Evolutionary conservation across 2,797 vertebrate species (phyloP).

Genomic region (Synanceia verrucosa): DNA sequence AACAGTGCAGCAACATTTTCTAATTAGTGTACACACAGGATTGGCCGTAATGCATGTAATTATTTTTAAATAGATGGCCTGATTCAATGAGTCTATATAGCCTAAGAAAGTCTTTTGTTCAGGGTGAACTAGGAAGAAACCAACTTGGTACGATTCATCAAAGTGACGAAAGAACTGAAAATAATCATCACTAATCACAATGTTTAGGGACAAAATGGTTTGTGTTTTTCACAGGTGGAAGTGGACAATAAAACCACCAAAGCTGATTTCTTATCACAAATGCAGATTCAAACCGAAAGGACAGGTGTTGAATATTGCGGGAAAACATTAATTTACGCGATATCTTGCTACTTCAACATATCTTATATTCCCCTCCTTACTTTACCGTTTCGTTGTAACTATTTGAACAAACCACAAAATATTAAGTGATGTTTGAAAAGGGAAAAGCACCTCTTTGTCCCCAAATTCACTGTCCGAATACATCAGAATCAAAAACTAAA

Average conservation of each 20-base stretch:
- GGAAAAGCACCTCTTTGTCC: neutral
- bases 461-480: neutral
- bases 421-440: neutral
- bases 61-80: conserved; percentile 19
- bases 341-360: neutral
- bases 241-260: conserved; percentile 6
- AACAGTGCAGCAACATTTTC: conserved; percentile 15
- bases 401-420: neutral
- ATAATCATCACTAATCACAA: conserved; percentile 14
- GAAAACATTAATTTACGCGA: neutral
- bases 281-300: neutral
- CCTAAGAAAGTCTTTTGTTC: conserved; percentile 27
- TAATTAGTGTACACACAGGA: conserved; percentile 33
- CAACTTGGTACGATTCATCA: conserved; percentile 22
- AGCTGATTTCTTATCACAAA: neutral
- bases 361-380: neutral
- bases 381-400: neutral
- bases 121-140: conserved; percentile 13
- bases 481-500: conserved; percentile 5
- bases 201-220: neutral
- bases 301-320: neutral
- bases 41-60: conserved; percentile 10
- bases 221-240: neutral
- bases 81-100: conserved; percentile 8
- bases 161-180: conserved; percentile 19